Percentiles rank a stretch among this genome's conserved stretches.
Evolutionary conservation across 2,888 invertebrate genomes (phyloP).

Genomic region (Lordiphosa andalusiaca): DNA sequence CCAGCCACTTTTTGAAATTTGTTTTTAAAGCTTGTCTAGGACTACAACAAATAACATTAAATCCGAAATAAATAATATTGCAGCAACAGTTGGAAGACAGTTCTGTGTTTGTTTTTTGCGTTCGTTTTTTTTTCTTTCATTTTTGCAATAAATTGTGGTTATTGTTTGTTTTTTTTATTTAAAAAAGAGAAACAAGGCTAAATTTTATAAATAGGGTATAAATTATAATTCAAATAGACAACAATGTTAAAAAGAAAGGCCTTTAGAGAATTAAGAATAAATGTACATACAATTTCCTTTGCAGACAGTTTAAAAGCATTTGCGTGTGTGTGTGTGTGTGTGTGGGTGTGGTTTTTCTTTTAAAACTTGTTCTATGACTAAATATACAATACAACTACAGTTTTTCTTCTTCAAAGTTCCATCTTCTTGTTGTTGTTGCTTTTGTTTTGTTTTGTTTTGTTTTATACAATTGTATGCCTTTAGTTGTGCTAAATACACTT

Average conservation of each 20-base stretch:
- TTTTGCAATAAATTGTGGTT: constrained; percentile 26
- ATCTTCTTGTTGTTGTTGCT: constrained; percentile 16
- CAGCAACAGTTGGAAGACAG: constrained; percentile 77
- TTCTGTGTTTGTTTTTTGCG: constrained; percentile 36
- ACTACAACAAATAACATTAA: constrained; percentile 18
- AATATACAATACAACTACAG: constrained; percentile 68
- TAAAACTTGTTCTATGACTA: constrained; percentile 48
- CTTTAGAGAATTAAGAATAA: constrained; percentile 23
- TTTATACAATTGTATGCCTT: constrained; percentile 60
- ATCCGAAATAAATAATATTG: constrained; percentile 59
- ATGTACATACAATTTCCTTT: constrained; percentile 67
- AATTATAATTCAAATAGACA: constrained; percentile 69
- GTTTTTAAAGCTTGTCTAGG: constrained; percentile 53
- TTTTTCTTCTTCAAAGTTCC: constrained; percentile 37
- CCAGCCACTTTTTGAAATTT: constrained; percentile 27
- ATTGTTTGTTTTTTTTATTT: constrained; percentile 35
- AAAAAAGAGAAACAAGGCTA: constrained; percentile 41
- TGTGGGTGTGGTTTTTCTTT: constrained; percentile 13
- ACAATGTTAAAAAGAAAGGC: constrained; percentile 48
- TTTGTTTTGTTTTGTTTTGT: constrained; percentile 9
- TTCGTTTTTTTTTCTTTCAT: background rate
- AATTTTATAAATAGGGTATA: constrained; percentile 44
- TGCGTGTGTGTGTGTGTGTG: constrained; percentile 27
- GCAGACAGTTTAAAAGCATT: constrained; percentile 69
- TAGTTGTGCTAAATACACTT: constrained; percentile 66